Evolutionary conservation across 2,113 vertebrate species (phyloP), one percentile per base, ranked within the genome.

Genomic region (Tetraodon nigroviridis): DNA sequence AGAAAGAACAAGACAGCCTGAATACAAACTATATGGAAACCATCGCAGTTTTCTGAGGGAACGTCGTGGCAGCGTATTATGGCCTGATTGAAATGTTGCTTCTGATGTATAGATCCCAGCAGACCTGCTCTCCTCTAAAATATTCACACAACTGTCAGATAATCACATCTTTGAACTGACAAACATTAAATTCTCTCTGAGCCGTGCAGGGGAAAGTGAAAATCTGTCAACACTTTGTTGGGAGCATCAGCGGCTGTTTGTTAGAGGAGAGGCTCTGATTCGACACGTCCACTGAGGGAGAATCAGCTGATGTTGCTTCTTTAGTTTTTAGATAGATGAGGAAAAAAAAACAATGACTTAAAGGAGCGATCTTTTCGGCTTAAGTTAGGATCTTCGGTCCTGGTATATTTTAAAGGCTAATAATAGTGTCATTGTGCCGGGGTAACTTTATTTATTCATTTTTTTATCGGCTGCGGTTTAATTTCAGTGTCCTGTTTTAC

Each of bases 241-340:
- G 27, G 48, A 55, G 50, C 17, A n/a, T 58, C 19, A 18, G 40
- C 47, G 62, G 42, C 40, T 22, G 17, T 70, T 75, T 73, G 63
- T 71, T 69, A 63, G 50, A 81, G 71, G 54, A 21, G 27, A 53
- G 17, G 62, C 65, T 73, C 37, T 63, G 64, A 75, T 71, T 55
- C 61, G 51, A 52, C 54, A 44, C 41, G 48, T 57, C 65, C 62
- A 20, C 40, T 46, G 44, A 16, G 6, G 15, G 44, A 17, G 44
- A 16, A 17, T 16, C 44, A 46, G 16, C 44, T 17, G 15, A 17
- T 16, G n/a, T 16, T 46, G 44, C 4, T 16, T n/a, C 11, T 7
- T 46, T 46, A 46, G 4, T 17, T 46, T 46, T 46, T 6, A 46
- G 44, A n/a, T 46, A 16, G 44, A 46, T 46, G 15, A 46, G 15